Conservation (phyloP, 1,140 invertebrate genomes). For the Drosophila nikananu region DNA sequence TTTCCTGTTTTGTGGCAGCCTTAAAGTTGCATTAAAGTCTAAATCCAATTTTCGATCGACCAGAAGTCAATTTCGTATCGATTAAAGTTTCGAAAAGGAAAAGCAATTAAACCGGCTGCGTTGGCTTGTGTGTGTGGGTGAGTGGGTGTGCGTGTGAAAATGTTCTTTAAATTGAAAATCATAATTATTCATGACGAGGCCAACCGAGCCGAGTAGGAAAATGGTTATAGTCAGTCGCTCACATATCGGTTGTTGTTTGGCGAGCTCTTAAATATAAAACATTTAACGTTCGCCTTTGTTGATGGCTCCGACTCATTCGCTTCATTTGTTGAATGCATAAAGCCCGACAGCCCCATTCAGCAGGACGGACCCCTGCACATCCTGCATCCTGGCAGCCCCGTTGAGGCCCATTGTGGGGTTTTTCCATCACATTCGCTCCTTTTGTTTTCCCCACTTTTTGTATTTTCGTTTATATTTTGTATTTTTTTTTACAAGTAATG, state of each 20-base stretch:
- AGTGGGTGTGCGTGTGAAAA: conserved; percentile 45
- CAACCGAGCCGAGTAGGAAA: conserved; percentile 28
- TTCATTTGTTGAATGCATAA: conserved; percentile 77
- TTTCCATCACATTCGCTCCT: conserved; percentile 63
- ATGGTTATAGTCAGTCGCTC: conserved; percentile 40
- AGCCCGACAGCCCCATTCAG: conserved; percentile 45
- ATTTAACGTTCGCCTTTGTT: conserved; percentile 77
- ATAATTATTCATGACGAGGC: conserved; percentile 71
- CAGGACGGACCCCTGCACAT: conserved; percentile 23
- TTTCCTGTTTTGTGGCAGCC: neutral
- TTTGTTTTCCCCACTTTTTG: conserved; percentile 38
- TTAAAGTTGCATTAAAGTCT: conserved; percentile 34
- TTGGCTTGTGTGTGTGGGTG: neutral
- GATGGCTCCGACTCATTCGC: conserved; percentile 68
- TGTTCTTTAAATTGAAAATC: conserved; percentile 76
- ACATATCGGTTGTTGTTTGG: conserved; percentile 57
- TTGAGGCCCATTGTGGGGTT: conserved; percentile 64
- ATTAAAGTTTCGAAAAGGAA: conserved; percentile 27
- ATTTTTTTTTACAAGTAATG: conserved; percentile 61
- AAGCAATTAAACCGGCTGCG: conserved; percentile 53
- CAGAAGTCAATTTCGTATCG: conserved; percentile 61
- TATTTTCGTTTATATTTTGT: neutral
- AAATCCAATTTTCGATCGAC: conserved; percentile 44
- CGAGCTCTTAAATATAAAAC: conserved; percentile 80
- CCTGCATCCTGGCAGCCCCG: conserved; percentile 12